These are phyloP conservation scores for Polia nebulosa DNA, from an alignment of 2,888 invertebrate species.

Conservation along the genomic window DNA sequence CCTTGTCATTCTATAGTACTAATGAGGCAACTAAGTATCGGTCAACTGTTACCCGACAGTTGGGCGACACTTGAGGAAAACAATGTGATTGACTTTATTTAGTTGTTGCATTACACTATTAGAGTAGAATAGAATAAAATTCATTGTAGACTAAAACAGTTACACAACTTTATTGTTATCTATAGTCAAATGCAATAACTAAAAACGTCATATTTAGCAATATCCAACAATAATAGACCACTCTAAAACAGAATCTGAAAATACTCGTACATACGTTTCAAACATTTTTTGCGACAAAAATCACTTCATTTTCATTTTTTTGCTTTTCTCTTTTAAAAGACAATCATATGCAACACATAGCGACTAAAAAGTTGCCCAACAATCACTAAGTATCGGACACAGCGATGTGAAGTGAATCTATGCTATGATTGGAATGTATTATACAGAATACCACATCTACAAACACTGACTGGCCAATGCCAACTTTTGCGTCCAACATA, in stretches of 20 bases:
- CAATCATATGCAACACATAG: conserved; percentile 20
- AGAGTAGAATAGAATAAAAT: too few relatives aligned
- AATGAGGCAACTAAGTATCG: conserved; percentile 2
- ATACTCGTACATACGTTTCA: background rate
- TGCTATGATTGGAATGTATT: conserved; percentile 64
- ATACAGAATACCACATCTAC: conserved; percentile 39
- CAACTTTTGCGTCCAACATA: conserved; percentile 9
- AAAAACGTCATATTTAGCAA: background rate
- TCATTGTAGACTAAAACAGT: too few relatives aligned
- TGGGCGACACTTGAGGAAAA: background rate
- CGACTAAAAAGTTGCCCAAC: conserved; percentile 62
- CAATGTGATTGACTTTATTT: background rate
- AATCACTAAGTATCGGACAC: conserved; percentile 53
- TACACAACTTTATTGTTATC: too few relatives aligned
- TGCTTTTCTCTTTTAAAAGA: background rate
- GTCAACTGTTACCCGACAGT: conserved; percentile 19
- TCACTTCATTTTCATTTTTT: background rate
- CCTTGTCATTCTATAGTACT: conserved; percentile 18
- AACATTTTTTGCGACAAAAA: background rate
- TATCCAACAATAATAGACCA: background rate
- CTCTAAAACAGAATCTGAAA: background rate
- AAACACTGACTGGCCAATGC: conserved; percentile 26
- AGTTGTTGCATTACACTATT: background rate
- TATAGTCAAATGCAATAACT: background rate
- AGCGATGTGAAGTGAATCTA: conserved; percentile 57